phyloP scores from a whole-genome alignment of 2,888 invertebrate species.

The Euclidia mi region DNA sequence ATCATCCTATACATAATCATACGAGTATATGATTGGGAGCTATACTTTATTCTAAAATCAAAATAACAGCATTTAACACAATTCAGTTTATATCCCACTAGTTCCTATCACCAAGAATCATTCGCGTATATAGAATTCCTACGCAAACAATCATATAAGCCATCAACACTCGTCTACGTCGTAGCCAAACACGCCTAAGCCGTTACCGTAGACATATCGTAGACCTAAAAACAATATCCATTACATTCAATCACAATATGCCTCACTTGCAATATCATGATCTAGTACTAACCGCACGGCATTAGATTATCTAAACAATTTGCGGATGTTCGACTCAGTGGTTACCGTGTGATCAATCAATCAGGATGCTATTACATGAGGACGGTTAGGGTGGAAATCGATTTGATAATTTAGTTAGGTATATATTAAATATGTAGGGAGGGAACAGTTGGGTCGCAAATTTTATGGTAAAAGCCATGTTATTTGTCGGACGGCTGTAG shows the following conservation, averaged over 20 bases:
- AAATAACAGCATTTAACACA: no score
- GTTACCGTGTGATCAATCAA: conserved; percentile 38
- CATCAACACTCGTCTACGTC: no score
- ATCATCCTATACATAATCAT: no score
- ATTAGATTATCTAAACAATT: conserved; percentile 38
- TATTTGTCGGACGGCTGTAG: no score
- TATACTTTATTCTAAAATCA: no score
- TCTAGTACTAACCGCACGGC: conserved; percentile 15
- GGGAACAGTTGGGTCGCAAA: background rate
- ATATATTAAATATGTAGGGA: background rate
- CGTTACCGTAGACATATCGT: background rate
- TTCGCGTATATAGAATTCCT: no score
- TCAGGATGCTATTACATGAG: conserved; percentile 27
- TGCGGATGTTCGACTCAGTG: conserved; percentile 20
- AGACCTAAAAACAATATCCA: background rate
- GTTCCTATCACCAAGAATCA: no score
- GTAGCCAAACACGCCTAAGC: background rate
- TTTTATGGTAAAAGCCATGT: background rate
- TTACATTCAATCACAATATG: conserved; percentile 7
- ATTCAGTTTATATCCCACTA: no score
- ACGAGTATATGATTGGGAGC: no score
- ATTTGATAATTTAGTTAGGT: conserved; percentile 8
- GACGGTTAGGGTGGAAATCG: conserved; percentile 13
- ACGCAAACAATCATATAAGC: no score
- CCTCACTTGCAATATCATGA: conserved; percentile 1